Evolutionary conservation across 2,797 vertebrate species (phyloP), one percentile per base, ranked within the genome.

Genomic region (Schizopygopsis malacanthus): DNA sequence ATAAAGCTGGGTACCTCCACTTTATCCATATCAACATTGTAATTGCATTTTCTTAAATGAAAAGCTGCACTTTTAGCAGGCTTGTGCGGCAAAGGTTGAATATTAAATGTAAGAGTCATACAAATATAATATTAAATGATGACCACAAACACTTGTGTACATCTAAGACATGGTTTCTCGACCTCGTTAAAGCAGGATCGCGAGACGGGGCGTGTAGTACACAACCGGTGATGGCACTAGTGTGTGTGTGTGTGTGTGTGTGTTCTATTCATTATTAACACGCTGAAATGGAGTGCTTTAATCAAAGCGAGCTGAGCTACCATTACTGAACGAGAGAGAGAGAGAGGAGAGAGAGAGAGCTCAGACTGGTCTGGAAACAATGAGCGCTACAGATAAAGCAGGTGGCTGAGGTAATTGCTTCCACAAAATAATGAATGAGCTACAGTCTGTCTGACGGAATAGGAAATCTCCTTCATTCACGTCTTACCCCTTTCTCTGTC

Each of bases 341-440:
- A 83, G 43, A n/a, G 72, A 37, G 71, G 50, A 18, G 76, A 33
- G 72, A 33, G 78, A 52, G 47, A 33, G 69, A 90, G 92, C 93
- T 92, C 88, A 90, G 94, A 93, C 82, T 86, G 87, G 80, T 85
- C 88, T 85, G 87, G 87, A 91, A 94, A 95, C 94, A 95, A 94
- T 95, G 93, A 93, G 88, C 85, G 90, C 89, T 77, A 93, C 93
- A 95, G 94, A 95, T 95, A 95, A 95, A 95, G 95, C 95, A 95
- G 95, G 95, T 95, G 95, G 94, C 93, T 93, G 90, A 89, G 93
- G 95, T 95, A 95, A 96, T 96, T 96, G 94, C 94, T 94, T 95
- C 94, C 94, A 94, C 95, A 95, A 95, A 94, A 95, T 96, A 96
- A 95, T 95, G 94, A 96, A 96, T 95, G 94, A 95, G 94, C 93